Conservation (phyloP, 2,113 vertebrate genomes). For the Lates calcarifer region DNA sequence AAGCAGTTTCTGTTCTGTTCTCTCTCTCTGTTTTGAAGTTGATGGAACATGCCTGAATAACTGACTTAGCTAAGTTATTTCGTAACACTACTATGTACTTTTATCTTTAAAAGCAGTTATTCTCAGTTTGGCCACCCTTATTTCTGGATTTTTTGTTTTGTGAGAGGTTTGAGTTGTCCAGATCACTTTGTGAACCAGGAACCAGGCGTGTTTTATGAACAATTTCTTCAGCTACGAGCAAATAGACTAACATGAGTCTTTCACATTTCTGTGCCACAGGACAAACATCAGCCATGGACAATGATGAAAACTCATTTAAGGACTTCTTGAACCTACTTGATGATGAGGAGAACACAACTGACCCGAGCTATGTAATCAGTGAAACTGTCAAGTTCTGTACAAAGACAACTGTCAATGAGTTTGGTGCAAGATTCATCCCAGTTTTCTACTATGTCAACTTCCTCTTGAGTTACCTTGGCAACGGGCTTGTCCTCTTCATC, state of each 20-base stretch:
- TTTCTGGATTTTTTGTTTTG: too few species aligned
- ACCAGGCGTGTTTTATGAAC: not conserved
- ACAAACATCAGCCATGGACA: slow-evolving; percentile 37
- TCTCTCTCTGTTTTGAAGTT: slow-evolving; percentile 18
- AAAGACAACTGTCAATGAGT: slow-evolving; percentile 58
- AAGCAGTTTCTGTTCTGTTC: slow-evolving; percentile 59
- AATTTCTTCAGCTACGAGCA: not conserved
- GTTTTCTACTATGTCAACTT: slow-evolving; percentile 81
- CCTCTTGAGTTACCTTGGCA: slow-evolving; percentile 82
- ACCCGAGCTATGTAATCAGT: slow-evolving; percentile 48
- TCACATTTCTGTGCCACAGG: slow-evolving; percentile 39
- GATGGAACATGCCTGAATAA: not conserved
- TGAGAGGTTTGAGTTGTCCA: not conserved
- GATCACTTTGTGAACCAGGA: not conserved
- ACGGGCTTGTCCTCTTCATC: slow-evolving; percentile 82
- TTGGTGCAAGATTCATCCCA: slow-evolving; percentile 76
- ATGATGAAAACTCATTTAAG: fast-evolving
- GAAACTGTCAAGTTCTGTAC: slow-evolving; percentile 34
- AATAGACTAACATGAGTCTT: not conserved
- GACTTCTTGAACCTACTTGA: fast-evolving
- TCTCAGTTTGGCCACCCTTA: not conserved
- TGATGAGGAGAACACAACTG: not conserved
- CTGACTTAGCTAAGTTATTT: not conserved
- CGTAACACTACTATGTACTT: not conserved
- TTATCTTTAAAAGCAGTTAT: not conserved